These are phyloP conservation scores for Thyatira batis DNA, from an alignment of 2,888 invertebrate species.

Conservation along the genomic window DNA sequence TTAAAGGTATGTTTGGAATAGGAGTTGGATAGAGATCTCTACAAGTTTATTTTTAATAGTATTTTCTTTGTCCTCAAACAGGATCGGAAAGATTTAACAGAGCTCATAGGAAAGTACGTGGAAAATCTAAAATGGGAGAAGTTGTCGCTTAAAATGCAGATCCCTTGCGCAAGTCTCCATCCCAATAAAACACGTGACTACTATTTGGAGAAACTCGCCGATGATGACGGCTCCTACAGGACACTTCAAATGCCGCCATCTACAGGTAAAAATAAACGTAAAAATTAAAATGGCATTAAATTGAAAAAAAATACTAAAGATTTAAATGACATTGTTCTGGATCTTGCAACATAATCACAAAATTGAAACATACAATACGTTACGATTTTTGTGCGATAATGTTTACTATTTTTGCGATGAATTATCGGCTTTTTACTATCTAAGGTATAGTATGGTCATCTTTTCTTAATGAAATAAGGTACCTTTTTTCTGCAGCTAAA, in stretches of 20 bases:
- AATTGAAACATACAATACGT: too few relatives aligned
- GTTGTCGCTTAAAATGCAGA: constrained; percentile 62
- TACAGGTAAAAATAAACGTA: constrained; percentile 38
- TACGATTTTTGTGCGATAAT: too few relatives aligned
- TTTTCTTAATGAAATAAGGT: not conserved
- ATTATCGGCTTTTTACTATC: too few relatives aligned
- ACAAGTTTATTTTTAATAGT: not conserved
- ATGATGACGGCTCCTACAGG: constrained; percentile 62
- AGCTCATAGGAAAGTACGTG: constrained; percentile 51
- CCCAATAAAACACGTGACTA: constrained; percentile 52
- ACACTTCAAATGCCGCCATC: constrained; percentile 59
- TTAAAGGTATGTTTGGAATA: not conserved
- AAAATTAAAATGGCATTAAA: too few relatives aligned
- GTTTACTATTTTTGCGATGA: too few relatives aligned
- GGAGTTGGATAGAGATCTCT: too few relatives aligned
- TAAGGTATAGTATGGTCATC: too few relatives aligned
- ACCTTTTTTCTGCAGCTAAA: constrained; percentile 41
- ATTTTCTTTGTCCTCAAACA: constrained; percentile 19
- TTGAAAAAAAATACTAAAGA: not conserved
- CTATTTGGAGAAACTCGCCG: constrained; percentile 59
- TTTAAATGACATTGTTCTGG: too few relatives aligned
- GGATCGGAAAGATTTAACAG: constrained; percentile 56
- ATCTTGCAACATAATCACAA: too few relatives aligned
- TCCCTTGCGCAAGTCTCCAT: constrained; percentile 49
- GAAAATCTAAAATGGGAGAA: constrained; percentile 63